phyloP scores from a whole-genome alignment of 2,888 invertebrate genomes.

The Dryomyza anilis region DNA sequence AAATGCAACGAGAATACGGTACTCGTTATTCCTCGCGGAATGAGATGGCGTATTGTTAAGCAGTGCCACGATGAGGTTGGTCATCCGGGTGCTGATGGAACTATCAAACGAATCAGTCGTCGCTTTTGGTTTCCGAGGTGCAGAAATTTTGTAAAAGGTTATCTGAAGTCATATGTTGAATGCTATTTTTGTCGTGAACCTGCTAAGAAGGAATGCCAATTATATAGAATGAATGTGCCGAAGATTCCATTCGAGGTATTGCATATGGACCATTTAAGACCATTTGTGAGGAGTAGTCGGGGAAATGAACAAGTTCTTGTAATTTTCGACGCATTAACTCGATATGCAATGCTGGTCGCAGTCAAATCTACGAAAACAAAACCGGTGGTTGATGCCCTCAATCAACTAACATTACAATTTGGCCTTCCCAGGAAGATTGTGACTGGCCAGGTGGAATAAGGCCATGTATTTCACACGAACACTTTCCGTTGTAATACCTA shows the following conservation, averaged over 20 bases:
- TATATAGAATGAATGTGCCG: neutral
- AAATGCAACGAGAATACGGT: neutral
- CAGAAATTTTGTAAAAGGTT: too few species aligned
- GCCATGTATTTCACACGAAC: too few species aligned
- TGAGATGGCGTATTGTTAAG: neutral
- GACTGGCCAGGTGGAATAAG: conserved; percentile 10
- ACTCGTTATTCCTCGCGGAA: neutral
- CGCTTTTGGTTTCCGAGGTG: too few species aligned
- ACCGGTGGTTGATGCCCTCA: conserved; percentile 28
- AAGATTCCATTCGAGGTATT: conserved; percentile 13
- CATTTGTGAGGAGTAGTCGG: conserved; percentile 26
- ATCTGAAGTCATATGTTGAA: too few species aligned
- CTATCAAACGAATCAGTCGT: too few species aligned
- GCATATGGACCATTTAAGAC: conserved; percentile 20
- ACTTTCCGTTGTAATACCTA: too few species aligned
- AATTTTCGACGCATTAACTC: conserved; percentile 24
- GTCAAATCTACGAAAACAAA: too few species aligned
- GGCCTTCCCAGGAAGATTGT: neutral
- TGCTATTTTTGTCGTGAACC: too few species aligned
- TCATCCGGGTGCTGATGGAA: too few species aligned
- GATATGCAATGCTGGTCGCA: conserved; percentile 20
- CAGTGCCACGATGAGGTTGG: too few species aligned
- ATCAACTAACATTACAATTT: neutral
- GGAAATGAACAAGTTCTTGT: conserved; percentile 26
- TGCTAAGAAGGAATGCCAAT: too few species aligned